Evolutionary conservation across 2,113 vertebrate species (phyloP).

Genomic region (Actenoides hombroni): DNA sequence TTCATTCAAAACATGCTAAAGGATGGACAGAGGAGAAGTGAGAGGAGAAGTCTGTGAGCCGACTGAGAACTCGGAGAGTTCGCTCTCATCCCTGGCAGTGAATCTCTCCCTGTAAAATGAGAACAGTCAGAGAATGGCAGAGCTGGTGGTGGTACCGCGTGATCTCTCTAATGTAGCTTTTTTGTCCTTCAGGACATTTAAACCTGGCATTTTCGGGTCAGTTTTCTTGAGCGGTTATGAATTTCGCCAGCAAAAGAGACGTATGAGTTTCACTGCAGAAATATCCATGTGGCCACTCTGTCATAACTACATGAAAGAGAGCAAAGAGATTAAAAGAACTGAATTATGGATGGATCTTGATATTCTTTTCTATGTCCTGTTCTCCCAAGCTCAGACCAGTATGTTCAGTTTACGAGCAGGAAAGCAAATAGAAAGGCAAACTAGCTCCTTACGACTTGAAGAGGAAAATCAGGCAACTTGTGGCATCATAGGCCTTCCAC

Average conservation of each 20-base stretch:
- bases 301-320: neutral
- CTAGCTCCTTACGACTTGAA: neutral
- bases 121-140: neutral
- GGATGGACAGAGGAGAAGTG: neutral
- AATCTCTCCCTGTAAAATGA: neutral
- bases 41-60: neutral
- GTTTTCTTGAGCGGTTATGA: neutral
- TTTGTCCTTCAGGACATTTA: neutral
- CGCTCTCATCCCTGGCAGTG: neutral
- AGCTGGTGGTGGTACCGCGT: neutral
- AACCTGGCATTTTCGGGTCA: neutral
- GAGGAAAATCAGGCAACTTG: neutral
- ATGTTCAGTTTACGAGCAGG: neutral
- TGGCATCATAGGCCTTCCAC: neutral
- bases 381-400: neutral
- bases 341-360: neutral
- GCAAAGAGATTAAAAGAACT: neutral
- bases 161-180: neutral
- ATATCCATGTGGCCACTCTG: neutral
- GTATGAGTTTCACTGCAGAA: neutral
- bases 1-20: slow-evolving; percentile 5
- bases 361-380: neutral
- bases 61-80: neutral
- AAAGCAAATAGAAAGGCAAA: neutral
- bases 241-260: neutral